A percentile compares a stretch with the other conserved stretches of the same genome.
phyloP scores from a whole-genome alignment of 2,113 vertebrate genomes.

The Oncorhynchus keta region DNA sequence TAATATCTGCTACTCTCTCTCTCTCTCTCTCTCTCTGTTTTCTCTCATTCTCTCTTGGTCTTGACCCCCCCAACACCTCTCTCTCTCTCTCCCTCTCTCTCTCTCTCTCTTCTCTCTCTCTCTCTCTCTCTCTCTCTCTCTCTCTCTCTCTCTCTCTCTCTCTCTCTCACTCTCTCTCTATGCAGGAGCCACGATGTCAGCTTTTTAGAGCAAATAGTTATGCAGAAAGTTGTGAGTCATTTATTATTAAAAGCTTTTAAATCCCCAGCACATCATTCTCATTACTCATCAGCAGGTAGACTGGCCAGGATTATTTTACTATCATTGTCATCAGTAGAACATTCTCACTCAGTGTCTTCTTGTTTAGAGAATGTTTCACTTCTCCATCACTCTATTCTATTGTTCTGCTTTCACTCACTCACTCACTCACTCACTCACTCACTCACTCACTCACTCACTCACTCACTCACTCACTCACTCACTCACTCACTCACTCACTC shows the following conservation, averaged over 20 bases:
- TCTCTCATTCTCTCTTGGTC: no score
- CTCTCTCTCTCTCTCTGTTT: no score
- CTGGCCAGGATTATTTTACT: not conserved
- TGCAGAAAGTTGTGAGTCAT: not conserved
- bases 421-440: not conserved
- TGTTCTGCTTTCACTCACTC: not conserved
- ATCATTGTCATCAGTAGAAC: not conserved
- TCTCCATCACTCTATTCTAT: not conserved
- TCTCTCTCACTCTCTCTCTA: no score
- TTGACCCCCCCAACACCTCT: no score
- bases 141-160: not conserved
- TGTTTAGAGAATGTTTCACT: not conserved
- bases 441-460: not conserved
- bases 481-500: not conserved
- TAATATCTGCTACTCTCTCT: no score
- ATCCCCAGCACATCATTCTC: not conserved
- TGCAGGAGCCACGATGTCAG: not conserved
- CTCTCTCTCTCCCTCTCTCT: no score
- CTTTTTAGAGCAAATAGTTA: not conserved
- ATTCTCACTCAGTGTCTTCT: not conserved
- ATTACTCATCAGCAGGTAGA: no score
- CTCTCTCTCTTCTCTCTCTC: not conserved
- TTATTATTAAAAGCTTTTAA: not conserved
- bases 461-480: not conserved
- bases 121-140: not conserved